A percentile compares a stretch with the other conserved stretches of the same genome.
phyloP scores from a whole-genome alignment of 2,888 invertebrate genomes.

The Nowickia ferox region DNA sequence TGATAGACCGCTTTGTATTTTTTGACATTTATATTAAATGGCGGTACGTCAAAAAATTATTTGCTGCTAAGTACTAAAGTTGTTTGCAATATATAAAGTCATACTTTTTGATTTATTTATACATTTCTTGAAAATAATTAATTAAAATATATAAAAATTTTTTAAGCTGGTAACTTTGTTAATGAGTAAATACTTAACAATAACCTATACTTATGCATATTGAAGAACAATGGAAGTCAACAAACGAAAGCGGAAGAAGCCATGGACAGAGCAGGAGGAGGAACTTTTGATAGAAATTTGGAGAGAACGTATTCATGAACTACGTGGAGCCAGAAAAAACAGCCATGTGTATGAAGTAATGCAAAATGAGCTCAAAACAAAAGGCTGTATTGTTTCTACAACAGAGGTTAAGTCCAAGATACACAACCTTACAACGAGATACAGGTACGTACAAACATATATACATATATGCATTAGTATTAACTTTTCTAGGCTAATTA shows the following conservation, averaged over 20 bases:
- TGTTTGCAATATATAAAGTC: background rate
- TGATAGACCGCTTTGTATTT: background rate
- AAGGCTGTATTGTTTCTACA: background rate
- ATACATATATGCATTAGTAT: background rate
- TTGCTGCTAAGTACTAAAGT: background rate
- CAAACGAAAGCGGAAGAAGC: background rate
- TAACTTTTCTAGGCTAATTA: background rate
- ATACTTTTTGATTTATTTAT: background rate
- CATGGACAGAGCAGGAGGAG: background rate
- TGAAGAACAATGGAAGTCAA: background rate
- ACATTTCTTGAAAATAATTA: background rate
- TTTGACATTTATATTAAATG: background rate
- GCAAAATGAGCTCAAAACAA: background rate
- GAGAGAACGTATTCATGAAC: background rate
- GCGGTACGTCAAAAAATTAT: background rate
- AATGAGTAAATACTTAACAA: background rate
- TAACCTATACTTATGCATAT: background rate
- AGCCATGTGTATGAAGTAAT: background rate
- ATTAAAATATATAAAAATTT: background rate
- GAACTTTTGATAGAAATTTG: conserved; percentile 3
- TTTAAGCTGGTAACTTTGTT: background rate
- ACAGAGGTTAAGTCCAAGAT: background rate
- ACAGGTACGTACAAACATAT: background rate
- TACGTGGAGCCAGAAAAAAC: conserved; percentile 5
- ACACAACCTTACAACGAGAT: background rate